phyloP scores from a whole-genome alignment of 2,888 invertebrate species.

The Ectobius pallidus region DNA sequence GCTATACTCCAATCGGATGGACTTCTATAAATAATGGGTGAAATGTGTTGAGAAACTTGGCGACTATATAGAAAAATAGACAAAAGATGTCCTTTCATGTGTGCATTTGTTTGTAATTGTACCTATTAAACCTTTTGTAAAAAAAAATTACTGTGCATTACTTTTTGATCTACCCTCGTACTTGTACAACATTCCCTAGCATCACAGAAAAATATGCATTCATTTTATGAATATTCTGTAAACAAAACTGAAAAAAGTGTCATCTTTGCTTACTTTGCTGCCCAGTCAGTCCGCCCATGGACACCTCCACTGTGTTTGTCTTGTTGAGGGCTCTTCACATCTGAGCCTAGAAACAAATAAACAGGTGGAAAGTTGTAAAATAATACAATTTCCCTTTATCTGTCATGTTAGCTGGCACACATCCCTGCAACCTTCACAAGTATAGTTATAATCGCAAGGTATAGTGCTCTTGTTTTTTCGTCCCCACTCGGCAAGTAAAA shows the following conservation, averaged over 20 bases:
- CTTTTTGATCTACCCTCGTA: too few species aligned
- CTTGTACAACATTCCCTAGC: background rate
- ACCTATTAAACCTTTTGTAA: too few species aligned
- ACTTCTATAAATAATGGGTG: background rate
- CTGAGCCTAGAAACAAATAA: slow-evolving; percentile 11
- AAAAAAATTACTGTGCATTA: too few species aligned
- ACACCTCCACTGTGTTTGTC: slow-evolving; percentile 53
- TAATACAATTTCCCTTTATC: too few species aligned
- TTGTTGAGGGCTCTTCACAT: slow-evolving; percentile 43
- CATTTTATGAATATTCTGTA: background rate
- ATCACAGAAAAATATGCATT: background rate
- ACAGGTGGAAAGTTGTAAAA: background rate
- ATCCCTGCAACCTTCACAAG: background rate
- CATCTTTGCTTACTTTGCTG: slow-evolving; percentile 69
- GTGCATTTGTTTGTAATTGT: too few species aligned
- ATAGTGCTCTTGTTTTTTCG: too few species aligned
- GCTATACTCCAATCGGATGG: too few species aligned
- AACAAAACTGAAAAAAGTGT: background rate
- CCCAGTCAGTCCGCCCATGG: slow-evolving; percentile 76
- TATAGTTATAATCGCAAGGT: background rate
- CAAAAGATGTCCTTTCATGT: too few species aligned
- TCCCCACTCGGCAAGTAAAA: too few species aligned
- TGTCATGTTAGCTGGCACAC: too few species aligned
- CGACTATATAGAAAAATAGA: too few species aligned
- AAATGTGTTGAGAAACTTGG: too few species aligned